Evolutionary conservation across 2,888 invertebrate genomes (phyloP).

Genomic region (Toxonevra muliebris): DNA sequence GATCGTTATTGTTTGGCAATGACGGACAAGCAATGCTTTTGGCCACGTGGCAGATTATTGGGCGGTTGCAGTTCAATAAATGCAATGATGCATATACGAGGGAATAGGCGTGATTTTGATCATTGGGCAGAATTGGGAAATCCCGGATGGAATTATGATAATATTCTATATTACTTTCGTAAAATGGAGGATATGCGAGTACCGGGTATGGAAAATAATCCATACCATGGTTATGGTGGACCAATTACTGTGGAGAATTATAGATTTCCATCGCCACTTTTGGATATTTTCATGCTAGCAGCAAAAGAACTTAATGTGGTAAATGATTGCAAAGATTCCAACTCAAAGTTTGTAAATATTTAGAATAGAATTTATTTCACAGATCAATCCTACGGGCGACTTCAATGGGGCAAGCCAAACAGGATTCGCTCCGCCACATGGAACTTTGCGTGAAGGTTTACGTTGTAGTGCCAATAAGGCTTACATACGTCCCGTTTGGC

Average conservation of each 20-base stretch:
- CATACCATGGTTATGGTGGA: constrained; percentile 78
- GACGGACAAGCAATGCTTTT: constrained; percentile 73
- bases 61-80: constrained; percentile 86
- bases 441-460: constrained; percentile 79
- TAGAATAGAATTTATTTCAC: constrained; percentile 2
- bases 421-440: constrained; percentile 81
- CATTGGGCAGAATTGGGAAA: constrained; percentile 82
- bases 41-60: constrained; percentile 83
- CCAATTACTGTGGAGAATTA: constrained; percentile 79
- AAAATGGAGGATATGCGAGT: constrained; percentile 83
- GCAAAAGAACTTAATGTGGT: constrained; percentile 72
- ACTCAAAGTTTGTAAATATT: neutral
- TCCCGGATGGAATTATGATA: constrained; percentile 80
- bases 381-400: constrained; percentile 72
- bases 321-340: constrained; percentile 9
- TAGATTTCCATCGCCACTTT: constrained; percentile 75
- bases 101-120: constrained; percentile 86
- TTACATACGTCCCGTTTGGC: constrained; percentile 74
- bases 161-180: constrained; percentile 79
- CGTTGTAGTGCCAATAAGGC: constrained; percentile 87
- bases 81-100: constrained; percentile 89
- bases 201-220: constrained; percentile 64
- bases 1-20: constrained; percentile 75
- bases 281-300: constrained; percentile 75
- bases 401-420: constrained; percentile 82